Evolutionary conservation across 1,140 invertebrate genomes (phyloP).

Genomic region (Neodiprion fabricii): DNA sequence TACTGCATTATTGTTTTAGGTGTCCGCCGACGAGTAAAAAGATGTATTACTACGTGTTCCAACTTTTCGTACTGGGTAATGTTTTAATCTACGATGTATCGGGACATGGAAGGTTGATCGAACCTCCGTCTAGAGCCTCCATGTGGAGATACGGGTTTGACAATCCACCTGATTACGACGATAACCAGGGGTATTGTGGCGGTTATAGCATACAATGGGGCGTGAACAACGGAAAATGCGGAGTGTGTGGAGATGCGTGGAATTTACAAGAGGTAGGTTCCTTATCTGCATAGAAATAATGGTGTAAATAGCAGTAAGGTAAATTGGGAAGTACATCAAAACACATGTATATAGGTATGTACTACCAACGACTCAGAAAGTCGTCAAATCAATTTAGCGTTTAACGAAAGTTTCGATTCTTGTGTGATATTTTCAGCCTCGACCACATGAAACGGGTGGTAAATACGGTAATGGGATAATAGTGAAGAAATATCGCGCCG

Average conservation of each 20-base stretch:
- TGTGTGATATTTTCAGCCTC: slow-evolving; percentile 61
- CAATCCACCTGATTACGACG: slow-evolving; percentile 62
- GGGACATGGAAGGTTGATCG: slow-evolving; percentile 81
- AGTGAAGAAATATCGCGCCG: slow-evolving; percentile 75
- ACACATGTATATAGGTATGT: too few species aligned
- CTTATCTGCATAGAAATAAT: too few species aligned
- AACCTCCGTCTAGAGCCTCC: slow-evolving; percentile 85
- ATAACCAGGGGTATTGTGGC: neutral
- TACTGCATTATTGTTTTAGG: slow-evolving; percentile 16
- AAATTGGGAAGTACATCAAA: too few species aligned
- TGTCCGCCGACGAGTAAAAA: slow-evolving; percentile 19
- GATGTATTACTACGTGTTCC: slow-evolving; percentile 20
- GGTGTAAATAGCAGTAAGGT: too few species aligned
- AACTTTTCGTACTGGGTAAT: slow-evolving; percentile 17
- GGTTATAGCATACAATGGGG: slow-evolving; percentile 33
- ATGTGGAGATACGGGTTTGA: slow-evolving; percentile 78
- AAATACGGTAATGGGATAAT: slow-evolving; percentile 83
- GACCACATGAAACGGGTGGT: slow-evolving; percentile 84
- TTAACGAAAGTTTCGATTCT: too few species aligned
- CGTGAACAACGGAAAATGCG: slow-evolving; percentile 80
- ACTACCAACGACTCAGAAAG: neutral
- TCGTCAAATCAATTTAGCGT: too few species aligned
- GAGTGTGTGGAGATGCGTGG: slow-evolving; percentile 88
- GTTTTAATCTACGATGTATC: slow-evolving; percentile 37
- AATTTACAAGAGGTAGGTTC: slow-evolving; percentile 63